Base-by-base conservation (phyloP, 2,888 invertebrate species). In the Diplazon laetatorius region DNA sequence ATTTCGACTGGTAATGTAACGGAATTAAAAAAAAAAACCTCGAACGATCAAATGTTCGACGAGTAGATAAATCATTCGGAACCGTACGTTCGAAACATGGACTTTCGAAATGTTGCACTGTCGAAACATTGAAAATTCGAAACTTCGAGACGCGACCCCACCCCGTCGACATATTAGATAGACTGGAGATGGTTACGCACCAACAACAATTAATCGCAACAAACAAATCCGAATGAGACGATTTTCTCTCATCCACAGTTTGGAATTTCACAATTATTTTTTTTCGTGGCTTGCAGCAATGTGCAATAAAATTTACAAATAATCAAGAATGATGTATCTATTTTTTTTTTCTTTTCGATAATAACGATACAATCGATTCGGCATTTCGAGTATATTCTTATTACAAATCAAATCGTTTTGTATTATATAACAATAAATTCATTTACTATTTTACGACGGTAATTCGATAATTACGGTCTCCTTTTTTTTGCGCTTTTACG, bases 131-230 rank as follows among this genome's bases (percentile, higher is more conserved):
- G 30, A 69, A 55, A 46, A 78, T 65, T 59, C 63, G 55, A 18
- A 63, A 16, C 60, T n/a, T n/a, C n/a, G n/a, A n/a, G n/a, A n/a
- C n/a, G n/a, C n/a, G n/a, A n/a, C n/a, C n/a, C n/a, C n/a, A n/a
- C n/a, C n/a, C n/a, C n/a, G 25, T 66, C 46, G 66, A 76, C 71
- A 78, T 66, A 59, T 78, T 57, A 65, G 76, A 78, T 66, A 55
- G 62, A 72, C 62, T 48, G 57, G 71, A 48, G 55, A 46, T 44
- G 14, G n/a, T 48, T 50, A 52, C 66, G 60, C 35, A 37, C 52
- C 39, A 62, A 65, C 37, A 25, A 66, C 66, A 25, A 68, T 46
- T 30, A 50, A 5, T 62, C 42, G n/a, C 22, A 30, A 57, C 37
- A 6, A n/a, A n/a, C 48, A 62, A 71, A 78, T 59, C 72, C 66